A percentile compares a stretch with the other conserved stretches of the same genome.
phyloP scores from a whole-genome alignment of 2,797 vertebrate genomes.

The Alauda arvensis region DNA sequence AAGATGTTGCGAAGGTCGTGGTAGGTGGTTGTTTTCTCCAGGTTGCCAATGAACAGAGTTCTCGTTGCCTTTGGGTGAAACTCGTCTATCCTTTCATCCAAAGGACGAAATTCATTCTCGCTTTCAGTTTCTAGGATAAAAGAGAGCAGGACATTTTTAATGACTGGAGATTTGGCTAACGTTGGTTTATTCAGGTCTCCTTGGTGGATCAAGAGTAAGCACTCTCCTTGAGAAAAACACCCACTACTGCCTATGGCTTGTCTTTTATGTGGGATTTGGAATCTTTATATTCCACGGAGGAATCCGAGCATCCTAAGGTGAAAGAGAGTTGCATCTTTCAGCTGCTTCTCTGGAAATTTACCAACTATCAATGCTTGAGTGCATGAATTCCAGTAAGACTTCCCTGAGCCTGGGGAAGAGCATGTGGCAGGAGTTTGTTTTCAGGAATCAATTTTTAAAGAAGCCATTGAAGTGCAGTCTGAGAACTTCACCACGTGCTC shows the following conservation, averaged over 20 bases:
- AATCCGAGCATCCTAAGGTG: not conserved
- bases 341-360: not conserved
- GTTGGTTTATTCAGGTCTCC: not conserved
- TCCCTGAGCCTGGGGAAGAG: not conserved
- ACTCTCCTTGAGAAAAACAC: not conserved
- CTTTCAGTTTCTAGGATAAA: constrained; percentile 89
- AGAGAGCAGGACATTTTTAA: not conserved
- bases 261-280: not conserved
- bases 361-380: not conserved
- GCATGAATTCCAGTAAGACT: not conserved
- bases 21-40: constrained; percentile 97
- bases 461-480: not conserved
- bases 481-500: not conserved
- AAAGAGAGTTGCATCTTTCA: not conserved
- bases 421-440: not conserved
- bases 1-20: constrained; percentile 96
- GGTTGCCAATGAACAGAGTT: constrained; percentile 97
- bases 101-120: constrained; percentile 95
- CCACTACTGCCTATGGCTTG: not conserved
- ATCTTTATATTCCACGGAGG: not conserved
- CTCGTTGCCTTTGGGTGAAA: constrained; percentile 97
- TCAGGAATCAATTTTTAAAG: not conserved
- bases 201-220: not conserved
- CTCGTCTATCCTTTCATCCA: constrained; percentile 97
- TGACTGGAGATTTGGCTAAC: not conserved